Conservation (phyloP, 2,797 vertebrate species). For the Denticeps clupeoides region DNA sequence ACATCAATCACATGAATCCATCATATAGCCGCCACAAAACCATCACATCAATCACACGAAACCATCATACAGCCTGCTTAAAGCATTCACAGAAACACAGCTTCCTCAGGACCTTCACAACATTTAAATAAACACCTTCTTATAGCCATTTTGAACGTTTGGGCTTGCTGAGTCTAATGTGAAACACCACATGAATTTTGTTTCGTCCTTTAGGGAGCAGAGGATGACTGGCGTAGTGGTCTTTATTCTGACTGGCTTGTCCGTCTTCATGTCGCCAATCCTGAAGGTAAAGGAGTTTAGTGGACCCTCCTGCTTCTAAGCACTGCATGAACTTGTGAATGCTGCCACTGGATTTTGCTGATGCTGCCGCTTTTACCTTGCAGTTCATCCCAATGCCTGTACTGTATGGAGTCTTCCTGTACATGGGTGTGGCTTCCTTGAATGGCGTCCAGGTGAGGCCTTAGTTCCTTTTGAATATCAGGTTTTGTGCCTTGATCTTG, state of each 20-base stretch:
- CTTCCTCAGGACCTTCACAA: no score
- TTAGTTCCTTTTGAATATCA: background rate
- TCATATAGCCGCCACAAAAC: no score
- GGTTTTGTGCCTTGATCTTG: no score
- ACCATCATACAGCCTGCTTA: no score
- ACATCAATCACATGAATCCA: no score
- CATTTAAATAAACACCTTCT: no score
- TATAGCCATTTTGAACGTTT: no score
- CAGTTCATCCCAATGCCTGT: constrained; percentile 98
- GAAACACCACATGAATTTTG: background rate
- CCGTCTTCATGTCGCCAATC: constrained; percentile 96
- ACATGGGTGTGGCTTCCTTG: constrained; percentile 96
- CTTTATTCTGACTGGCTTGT: constrained; percentile 88
- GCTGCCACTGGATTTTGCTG: background rate
- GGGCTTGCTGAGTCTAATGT: background rate
- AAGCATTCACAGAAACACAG: no score
- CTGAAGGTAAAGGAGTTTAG: constrained; percentile 73
- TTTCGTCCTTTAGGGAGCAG: constrained; percentile 75
- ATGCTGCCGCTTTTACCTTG: background rate
- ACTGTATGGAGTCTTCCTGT: constrained; percentile 92
- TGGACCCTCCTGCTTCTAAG: background rate
- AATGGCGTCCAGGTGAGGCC: constrained; percentile 85
- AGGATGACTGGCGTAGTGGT: constrained; percentile 81
- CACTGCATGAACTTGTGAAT: background rate
- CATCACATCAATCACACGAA: no score